Base-by-base conservation (phyloP, 1,140 invertebrate genomes). In the Drosophila pseudoobscura region DNA sequence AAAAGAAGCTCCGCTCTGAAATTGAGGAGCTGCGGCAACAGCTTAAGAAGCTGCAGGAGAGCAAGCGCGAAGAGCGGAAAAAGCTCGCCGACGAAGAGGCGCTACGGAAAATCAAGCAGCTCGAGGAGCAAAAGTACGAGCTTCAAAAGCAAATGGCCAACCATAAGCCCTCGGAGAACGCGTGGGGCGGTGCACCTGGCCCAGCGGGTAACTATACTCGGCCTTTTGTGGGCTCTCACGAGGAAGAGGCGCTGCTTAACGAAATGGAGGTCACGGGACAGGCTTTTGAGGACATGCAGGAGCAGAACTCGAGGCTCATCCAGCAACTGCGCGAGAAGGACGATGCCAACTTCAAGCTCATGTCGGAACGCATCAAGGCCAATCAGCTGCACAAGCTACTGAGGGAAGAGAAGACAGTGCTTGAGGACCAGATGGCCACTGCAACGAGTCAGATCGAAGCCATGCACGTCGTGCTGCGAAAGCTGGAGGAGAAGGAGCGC, bases 201-300 rank as follows among this genome's bases (percentile, higher is more conserved):
- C 39, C 52, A 5, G 80, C 75, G 0, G 52, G 64, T 2, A 90
- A 90, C 59, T 92, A 92, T 52, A 78, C 92, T 0, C 90, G 94
- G 50, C 94, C 94, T 9, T 95, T 95, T 88, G 94, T 94, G 2
- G 94, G 94, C 1, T 95, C 94, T 0, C 94, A 94, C 73, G 98
- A 99, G 92, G 99, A 99, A 92, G 98, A 99, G 91, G 98, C 98
- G 2, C 92, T 99, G 54, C 92, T 99, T 3, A 99, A 98, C 90
- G 99, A 99, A 92, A 99, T 99, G 97, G 99, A 99, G 92, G 98
- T 99, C 1, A 99, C 98, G 0, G 98, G 98, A 0, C 98, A 99
- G 92, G 99, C 99, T 0, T 99, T 99, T 91, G 98, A 99, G 92
- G 98, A 99, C 89, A 99, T 99, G 98, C 98, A 99, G 92, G 98